phyloP scores from a whole-genome alignment of 2,888 invertebrate genomes.

The Margaritifera margaritifera region DNA sequence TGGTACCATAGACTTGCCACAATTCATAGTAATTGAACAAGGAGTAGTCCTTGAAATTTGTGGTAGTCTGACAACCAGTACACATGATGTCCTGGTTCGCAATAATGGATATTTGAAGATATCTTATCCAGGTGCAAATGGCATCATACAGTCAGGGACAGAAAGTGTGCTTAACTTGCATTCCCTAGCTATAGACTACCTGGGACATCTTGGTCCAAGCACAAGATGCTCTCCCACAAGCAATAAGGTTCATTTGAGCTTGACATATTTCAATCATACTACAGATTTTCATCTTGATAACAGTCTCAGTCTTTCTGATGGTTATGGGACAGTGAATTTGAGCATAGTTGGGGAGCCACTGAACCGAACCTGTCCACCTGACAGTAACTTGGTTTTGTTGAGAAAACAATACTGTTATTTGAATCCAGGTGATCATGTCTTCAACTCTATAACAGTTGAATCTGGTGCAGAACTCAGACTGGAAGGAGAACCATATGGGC shows the following conservation, averaged over 20 bases:
- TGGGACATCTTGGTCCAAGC: slow-evolving; percentile 33
- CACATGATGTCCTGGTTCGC: slow-evolving; percentile 30
- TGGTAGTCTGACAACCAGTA: slow-evolving; percentile 38
- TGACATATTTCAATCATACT: slow-evolving; percentile 31
- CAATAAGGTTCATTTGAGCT: slow-evolving; percentile 12
- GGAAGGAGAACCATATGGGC: slow-evolving; percentile 37
- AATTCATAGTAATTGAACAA: slow-evolving; percentile 35
- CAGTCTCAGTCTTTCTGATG: slow-evolving; percentile 13
- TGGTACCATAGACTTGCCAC: slow-evolving; percentile 45
- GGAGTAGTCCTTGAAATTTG: slow-evolving; percentile 42
- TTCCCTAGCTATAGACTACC: slow-evolving; percentile 33
- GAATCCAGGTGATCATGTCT: slow-evolving; percentile 33
- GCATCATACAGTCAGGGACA: too few relatives aligned
- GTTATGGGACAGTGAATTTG: slow-evolving; percentile 7
- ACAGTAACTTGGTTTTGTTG: slow-evolving; percentile 30
- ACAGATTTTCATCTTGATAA: slow-evolving; percentile 29
- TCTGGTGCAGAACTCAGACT: slow-evolving; percentile 44
- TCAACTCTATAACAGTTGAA: slow-evolving; percentile 38
- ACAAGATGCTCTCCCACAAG: slow-evolving; percentile 24
- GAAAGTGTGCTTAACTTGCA: slow-evolving; percentile 15
- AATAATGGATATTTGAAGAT: slow-evolving; percentile 34
- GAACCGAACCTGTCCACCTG: background rate
- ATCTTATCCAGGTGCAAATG: slow-evolving; percentile 32
- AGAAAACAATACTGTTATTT: slow-evolving; percentile 42
- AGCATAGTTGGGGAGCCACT: too few relatives aligned